Percentiles rank a stretch among this genome's conserved stretches.
Evolutionary conservation across 2,888 invertebrate genomes (phyloP).

Genomic region (Ochropleura plecta): DNA sequence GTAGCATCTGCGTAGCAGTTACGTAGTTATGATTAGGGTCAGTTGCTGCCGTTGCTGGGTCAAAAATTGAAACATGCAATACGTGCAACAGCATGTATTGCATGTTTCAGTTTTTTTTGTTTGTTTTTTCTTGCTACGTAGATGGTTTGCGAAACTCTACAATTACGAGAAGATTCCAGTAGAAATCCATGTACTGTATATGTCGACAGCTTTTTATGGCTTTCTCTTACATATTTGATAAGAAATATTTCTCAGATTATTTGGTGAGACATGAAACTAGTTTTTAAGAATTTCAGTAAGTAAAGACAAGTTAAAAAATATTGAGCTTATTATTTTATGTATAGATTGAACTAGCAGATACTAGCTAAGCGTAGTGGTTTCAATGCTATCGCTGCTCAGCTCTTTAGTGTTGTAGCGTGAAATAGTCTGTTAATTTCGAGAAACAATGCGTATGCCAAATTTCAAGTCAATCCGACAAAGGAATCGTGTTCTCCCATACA

Average conservation of each 20-base stretch:
- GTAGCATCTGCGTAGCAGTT: slow-evolving; percentile 48
- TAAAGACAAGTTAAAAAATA: not conserved
- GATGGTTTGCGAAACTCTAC: not conserved
- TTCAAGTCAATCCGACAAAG: no score
- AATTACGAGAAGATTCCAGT: not conserved
- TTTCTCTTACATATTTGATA: not conserved
- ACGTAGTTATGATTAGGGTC: slow-evolving; percentile 14
- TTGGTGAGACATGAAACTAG: not conserved
- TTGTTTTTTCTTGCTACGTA: not conserved
- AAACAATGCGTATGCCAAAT: no score
- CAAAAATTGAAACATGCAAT: no score
- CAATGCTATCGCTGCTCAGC: no score
- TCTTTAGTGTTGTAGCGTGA: no score
- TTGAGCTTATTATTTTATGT: not conserved
- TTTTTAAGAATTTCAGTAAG: not conserved
- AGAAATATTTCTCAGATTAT: not conserved
- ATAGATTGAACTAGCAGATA: no score
- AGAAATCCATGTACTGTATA: not conserved
- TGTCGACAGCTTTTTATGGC: not conserved
- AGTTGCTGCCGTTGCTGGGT: not conserved
- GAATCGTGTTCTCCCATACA: no score
- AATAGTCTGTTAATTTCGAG: no score
- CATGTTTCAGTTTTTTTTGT: not conserved
- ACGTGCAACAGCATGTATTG: no score
- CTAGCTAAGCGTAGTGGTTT: no score